Base-by-base conservation (phyloP, 2,113 vertebrate species). In the Astur gentilis region DNA sequence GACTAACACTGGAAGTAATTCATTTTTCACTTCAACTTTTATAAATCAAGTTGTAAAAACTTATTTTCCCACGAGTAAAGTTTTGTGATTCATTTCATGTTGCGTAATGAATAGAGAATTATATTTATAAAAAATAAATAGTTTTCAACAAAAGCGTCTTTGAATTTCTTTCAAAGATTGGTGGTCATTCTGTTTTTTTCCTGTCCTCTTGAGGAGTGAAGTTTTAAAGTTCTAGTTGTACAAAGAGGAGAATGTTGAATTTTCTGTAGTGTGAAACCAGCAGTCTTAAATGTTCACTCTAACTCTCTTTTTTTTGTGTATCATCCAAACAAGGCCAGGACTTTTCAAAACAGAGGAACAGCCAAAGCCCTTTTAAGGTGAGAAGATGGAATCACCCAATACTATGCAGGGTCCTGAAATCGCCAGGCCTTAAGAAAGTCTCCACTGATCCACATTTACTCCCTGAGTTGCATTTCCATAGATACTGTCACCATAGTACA, bases 121-220 rank as follows among this genome's bases (percentile, higher is more conserved):
- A 47, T 95, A 85, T 95, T 97, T 91, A 11, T 95, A 32, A 94
- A 85, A 61, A 93, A 95, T 73, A 90, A 92, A 91, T 76, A 2
- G 4, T 87, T 95, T 94, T 79, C 42, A 93, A 79, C 29, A 58
- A 71, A 32, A 78, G 10, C 27, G 23, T 62, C 4, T 65, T 71
- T 66, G 52, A 5, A 45, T 80, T 82, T 79, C 31, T 75, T 60
- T 31, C 36, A 23, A 52, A 64, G 44, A 2, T 25, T 38, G 31
- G 16, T 58, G 25, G 9, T 54, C 11, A 9, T 55, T 60, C 58
- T 44, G 7, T 4, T 44, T 34, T n/a, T n/a, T 71, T 12, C 17
- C 31, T 38, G 6, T 38, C 13, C 7, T 79, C 16, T 47, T 44
- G 72, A 20, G 32, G 61, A n/a, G 49, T n/a, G 44, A 64, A 36